phyloP scores from a whole-genome alignment of 2,797 vertebrate genomes.

The Pitangus sulphuratus region DNA sequence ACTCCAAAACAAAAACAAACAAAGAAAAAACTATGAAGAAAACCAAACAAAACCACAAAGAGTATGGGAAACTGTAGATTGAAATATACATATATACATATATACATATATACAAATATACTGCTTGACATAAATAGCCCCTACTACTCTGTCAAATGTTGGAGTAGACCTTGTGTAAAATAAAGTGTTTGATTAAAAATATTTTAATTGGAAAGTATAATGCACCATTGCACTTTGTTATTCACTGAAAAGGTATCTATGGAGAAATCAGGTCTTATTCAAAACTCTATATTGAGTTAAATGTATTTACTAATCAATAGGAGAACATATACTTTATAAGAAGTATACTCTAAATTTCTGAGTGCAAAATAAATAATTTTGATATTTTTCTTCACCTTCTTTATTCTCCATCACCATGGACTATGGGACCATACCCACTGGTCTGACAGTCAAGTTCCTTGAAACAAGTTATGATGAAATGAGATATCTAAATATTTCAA shows the following conservation, averaged over 20 bases:
- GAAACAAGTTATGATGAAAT: neutral
- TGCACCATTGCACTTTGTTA: neutral
- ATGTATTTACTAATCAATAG: neutral
- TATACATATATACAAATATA: no score
- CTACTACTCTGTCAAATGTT: neutral
- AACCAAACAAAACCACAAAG: neutral
- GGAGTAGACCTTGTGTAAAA: conserved; percentile 10
- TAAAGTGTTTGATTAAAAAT: conserved; percentile 33
- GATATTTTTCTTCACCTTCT: neutral
- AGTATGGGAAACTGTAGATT: neutral
- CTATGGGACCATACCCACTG: neutral
- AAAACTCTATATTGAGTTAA: neutral
- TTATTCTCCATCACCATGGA: neutral
- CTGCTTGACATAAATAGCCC: neutral
- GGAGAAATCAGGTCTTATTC: neutral
- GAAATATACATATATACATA: neutral
- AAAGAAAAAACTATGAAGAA: neutral
- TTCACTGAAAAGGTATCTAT: neutral
- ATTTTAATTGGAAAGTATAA: conserved; percentile 40
- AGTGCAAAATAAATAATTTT: neutral
- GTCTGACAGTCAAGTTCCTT: neutral
- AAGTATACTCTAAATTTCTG: neutral
- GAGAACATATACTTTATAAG: neutral
- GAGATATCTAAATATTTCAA: neutral
- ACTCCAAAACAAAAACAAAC: neutral